Evolutionary conservation across 2,113 vertebrate species (phyloP).

Genomic region (Dascyllus trimaculatus): DNA sequence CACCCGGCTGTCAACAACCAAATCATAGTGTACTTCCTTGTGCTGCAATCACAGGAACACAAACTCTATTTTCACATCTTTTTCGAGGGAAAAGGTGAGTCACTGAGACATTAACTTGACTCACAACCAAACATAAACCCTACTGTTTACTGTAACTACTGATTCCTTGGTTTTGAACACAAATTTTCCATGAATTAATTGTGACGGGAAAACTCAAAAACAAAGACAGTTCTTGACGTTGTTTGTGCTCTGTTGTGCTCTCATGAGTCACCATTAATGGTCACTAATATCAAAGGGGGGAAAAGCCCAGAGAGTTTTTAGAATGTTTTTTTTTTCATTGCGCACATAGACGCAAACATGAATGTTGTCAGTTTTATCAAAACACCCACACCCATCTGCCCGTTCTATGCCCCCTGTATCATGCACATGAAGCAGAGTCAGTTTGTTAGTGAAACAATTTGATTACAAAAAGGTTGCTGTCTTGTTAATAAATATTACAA

Average conservation of each 20-base stretch:
- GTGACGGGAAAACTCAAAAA: constrained; percentile 13
- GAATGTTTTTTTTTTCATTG: constrained; percentile 35
- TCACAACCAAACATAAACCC: background rate
- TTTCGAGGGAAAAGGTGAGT: constrained; percentile 48
- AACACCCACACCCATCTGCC: background rate
- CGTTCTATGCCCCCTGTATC: background rate
- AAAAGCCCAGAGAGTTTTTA: background rate
- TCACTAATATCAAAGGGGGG: constrained; percentile 26
- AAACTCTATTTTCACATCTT: constrained; percentile 13
- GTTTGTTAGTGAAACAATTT: background rate
- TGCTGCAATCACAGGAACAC: constrained; percentile 49
- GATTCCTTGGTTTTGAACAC: constrained; percentile 12
- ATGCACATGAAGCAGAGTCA: background rate
- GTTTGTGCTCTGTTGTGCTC: constrained; percentile 38
- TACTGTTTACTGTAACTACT: constrained; percentile 42
- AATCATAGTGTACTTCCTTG: constrained; percentile 72
- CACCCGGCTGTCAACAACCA: constrained; percentile 68
- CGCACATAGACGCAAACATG: constrained; percentile 1
- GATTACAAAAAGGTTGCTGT: background rate
- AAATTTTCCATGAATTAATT: constrained; percentile 22
- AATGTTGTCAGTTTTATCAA: constrained; percentile 30
- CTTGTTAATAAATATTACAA: background rate
- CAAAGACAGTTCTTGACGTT: constrained; percentile 35
- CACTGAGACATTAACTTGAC: constrained; percentile 30
- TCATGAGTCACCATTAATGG: constrained; percentile 56